Percentiles rank a stretch among this genome's conserved stretches.
Conservation (phyloP, 92 coral and sea anemone genomes). For the Paramuricea clavata region DNA sequence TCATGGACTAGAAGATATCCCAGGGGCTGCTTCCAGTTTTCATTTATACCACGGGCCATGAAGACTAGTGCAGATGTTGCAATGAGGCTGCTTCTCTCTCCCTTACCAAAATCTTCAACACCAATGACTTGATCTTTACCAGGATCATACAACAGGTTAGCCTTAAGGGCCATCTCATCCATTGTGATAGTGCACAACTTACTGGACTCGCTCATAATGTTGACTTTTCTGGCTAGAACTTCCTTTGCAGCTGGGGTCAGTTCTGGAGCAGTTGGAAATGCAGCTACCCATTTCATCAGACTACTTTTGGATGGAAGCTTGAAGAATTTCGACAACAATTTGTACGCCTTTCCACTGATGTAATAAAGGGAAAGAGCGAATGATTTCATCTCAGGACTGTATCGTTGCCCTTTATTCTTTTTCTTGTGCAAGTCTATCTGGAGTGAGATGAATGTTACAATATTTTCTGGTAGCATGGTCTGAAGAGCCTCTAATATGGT, state of each 20-base stretch:
- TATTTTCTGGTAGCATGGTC: background rate
- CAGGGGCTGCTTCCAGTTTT: slow-evolving; percentile 43
- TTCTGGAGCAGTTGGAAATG: too few relatives aligned
- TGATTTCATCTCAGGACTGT: too few relatives aligned
- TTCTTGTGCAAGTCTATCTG: too few relatives aligned
- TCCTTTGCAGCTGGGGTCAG: too few relatives aligned
- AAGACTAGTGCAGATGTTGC: slow-evolving; percentile 36
- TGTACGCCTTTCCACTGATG: too few relatives aligned
- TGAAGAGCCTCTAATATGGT: background rate
- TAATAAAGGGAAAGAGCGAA: too few relatives aligned
- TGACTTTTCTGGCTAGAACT: background rate
- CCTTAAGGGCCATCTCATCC: slow-evolving; percentile 36
- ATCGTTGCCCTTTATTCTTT: too few relatives aligned
- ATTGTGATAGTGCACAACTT: slow-evolving; percentile 1
- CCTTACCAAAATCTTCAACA: slow-evolving; percentile 26
- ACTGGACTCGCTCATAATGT: background rate
- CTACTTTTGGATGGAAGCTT: too few relatives aligned
- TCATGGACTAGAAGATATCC: slow-evolving; percentile 17
- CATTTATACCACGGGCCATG: slow-evolving; percentile 31
- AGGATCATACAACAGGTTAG: background rate
- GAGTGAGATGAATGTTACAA: background rate
- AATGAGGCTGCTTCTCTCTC: background rate
- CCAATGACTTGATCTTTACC: slow-evolving; percentile 28
- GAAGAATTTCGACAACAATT: too few relatives aligned
- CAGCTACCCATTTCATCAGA: too few relatives aligned